Conservation (phyloP, 2,113 vertebrate species). For the Embiotoca jacksoni region DNA sequence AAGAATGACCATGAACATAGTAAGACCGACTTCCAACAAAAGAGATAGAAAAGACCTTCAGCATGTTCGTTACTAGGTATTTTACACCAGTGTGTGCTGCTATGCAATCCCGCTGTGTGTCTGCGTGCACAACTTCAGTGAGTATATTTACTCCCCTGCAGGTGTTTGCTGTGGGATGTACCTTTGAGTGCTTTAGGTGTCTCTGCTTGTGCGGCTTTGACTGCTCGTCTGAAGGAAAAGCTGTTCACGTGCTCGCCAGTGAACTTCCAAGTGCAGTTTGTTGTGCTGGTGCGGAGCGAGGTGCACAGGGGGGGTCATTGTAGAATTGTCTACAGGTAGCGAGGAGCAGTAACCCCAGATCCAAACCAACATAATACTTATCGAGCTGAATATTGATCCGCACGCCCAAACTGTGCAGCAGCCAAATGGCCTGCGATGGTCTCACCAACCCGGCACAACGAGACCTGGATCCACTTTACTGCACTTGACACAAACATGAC, state of each 20-base stretch:
- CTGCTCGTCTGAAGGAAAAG: neutral
- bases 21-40: too few species aligned
- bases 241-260: neutral
- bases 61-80: too few species aligned
- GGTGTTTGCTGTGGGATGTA: slow-evolving; percentile 52
- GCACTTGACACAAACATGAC: slow-evolving; percentile 19
- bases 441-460: neutral
- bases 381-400: slow-evolving; percentile 56
- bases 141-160: slow-evolving; percentile 32
- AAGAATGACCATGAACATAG: too few species aligned
- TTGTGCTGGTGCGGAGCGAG: slow-evolving; percentile 21
- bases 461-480: slow-evolving; percentile 26
- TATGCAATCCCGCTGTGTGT: neutral
- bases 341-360: slow-evolving; percentile 12
- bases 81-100: too few species aligned
- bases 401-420: slow-evolving; percentile 32
- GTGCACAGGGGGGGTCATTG: slow-evolving; percentile 25
- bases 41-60: too few species aligned
- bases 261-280: slow-evolving; percentile 22
- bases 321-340: neutral
- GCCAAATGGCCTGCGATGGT: slow-evolving; percentile 26
- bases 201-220: slow-evolving; percentile 5
- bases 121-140: neutral
- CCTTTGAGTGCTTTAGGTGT: too few species aligned
- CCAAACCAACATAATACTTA: slow-evolving; percentile 43